Evolutionary conservation across 37 sponge, comb jelly and placozoan genomes (phyloP).

Genomic region (Agelas oroides): DNA sequence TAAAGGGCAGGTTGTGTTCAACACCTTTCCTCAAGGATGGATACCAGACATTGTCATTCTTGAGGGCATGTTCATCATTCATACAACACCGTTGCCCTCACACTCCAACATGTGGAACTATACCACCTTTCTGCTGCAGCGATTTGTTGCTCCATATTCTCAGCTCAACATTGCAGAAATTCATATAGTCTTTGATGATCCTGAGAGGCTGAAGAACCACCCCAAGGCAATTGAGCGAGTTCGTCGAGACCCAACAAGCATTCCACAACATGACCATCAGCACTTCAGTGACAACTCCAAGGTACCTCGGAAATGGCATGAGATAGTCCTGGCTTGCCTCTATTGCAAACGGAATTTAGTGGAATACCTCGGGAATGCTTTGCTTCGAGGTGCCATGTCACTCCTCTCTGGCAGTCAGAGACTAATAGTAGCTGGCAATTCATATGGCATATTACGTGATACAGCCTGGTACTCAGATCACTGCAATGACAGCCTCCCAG

Average conservation of each 20-base stretch:
- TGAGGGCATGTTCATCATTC: constrained; percentile 42
- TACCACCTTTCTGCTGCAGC: neutral
- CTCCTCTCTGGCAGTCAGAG: neutral
- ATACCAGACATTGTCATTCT: neutral
- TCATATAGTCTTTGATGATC: constrained; percentile 34
- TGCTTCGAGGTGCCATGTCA: no score
- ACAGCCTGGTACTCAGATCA: neutral
- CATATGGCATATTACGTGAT: neutral
- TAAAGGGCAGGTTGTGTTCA: neutral
- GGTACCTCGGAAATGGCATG: constrained; percentile 15
- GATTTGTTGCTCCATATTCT: neutral
- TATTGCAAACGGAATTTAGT: constrained; percentile 8
- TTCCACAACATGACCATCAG: neutral
- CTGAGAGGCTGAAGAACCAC: neutral
- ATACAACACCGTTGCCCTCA: constrained; percentile 1
- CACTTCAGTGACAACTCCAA: neutral
- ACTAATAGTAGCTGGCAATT: neutral
- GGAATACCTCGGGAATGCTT: neutral
- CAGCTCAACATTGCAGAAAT: neutral
- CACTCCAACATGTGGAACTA: neutral
- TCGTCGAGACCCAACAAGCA: neutral
- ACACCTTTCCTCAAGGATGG: neutral
- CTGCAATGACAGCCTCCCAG: neutral
- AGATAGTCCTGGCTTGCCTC: neutral
- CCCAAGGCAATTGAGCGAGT: constrained; percentile 22